Evolutionary conservation across 2,888 invertebrate species (phyloP).

Genomic region (Chesias legatella): DNA sequence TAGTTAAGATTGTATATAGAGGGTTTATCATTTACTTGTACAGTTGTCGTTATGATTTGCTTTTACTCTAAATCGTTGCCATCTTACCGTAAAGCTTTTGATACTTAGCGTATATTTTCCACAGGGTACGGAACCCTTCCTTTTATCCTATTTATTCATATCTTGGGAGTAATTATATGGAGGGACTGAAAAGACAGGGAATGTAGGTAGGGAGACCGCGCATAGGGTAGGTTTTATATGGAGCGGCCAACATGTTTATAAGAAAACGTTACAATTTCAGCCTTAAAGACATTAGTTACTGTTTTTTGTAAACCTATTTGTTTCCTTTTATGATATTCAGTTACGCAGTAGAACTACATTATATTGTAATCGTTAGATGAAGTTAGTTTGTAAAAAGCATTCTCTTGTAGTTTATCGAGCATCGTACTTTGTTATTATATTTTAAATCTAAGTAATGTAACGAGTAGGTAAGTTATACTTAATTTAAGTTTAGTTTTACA

Average conservation of each 20-base stretch:
- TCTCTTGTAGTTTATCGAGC: slow-evolving; percentile 29
- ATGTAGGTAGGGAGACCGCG: slow-evolving; percentile 58
- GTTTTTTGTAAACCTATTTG: slow-evolving; percentile 11
- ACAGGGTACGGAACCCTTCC: slow-evolving; percentile 61
- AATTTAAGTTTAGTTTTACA: slow-evolving; percentile 36
- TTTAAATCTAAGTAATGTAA: slow-evolving; percentile 40
- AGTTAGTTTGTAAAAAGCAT: slow-evolving; percentile 14
- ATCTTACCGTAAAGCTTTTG: slow-evolving; percentile 44
- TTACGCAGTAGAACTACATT: slow-evolving; percentile 4
- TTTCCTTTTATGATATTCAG: slow-evolving; percentile 4
- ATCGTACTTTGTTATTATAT: slow-evolving; percentile 47
- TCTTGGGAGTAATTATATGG: slow-evolving; percentile 43
- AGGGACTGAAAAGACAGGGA: slow-evolving; percentile 74
- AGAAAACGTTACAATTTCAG: slow-evolving; percentile 46
- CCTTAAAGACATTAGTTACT: slow-evolving; percentile 34
- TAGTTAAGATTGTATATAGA: slow-evolving; percentile 60
- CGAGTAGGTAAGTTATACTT: slow-evolving; percentile 36
- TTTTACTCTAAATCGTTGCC: slow-evolving; percentile 59
- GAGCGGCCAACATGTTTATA: slow-evolving; percentile 58
- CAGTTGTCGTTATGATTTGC: slow-evolving; percentile 36
- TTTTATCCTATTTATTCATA: slow-evolving; percentile 57
- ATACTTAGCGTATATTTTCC: slow-evolving; percentile 49
- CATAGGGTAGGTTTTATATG: slow-evolving; percentile 71
- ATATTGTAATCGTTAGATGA: slow-evolving; percentile 6
- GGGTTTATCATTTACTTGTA: slow-evolving; percentile 27